These are phyloP conservation scores for Chrosomus eos DNA, from an alignment of 2,797 vertebrate species.

Conservation along the genomic window DNA sequence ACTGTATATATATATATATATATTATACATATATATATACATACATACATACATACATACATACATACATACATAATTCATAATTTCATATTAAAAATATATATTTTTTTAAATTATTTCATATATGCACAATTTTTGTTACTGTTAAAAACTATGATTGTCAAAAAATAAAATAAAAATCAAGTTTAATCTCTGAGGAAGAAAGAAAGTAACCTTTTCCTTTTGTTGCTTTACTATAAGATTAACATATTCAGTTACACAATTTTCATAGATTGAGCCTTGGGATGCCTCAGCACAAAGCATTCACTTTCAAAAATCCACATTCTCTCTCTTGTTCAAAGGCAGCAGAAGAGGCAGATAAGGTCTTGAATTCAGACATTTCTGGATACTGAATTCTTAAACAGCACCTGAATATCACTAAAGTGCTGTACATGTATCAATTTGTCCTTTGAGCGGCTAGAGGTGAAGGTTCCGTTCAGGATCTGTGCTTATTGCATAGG, in stretches of 20 bases:
- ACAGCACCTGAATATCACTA: neutral
- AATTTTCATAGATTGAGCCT: constrained; percentile 8
- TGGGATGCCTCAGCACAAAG: constrained; percentile 17
- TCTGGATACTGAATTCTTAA: constrained; percentile 20
- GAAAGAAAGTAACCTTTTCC: too few species aligned
- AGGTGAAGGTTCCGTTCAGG: constrained; percentile 8
- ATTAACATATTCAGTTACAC: neutral
- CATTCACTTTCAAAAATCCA: constrained; percentile 2
- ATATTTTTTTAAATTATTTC: too few species aligned
- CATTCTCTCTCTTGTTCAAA: neutral
- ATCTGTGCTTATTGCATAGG: constrained; percentile 3
- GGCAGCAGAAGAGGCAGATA: neutral
- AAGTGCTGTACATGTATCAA: constrained; percentile 2
- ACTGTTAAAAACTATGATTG: too few species aligned
- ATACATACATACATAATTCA: too few species aligned
- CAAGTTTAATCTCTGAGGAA: too few species aligned
- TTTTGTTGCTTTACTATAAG: too few species aligned
- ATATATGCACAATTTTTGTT: too few species aligned
- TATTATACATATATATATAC: too few species aligned
- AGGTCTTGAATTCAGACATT: constrained; percentile 19
- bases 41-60: too few species aligned
- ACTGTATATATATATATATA: too few species aligned
- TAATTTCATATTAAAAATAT: too few species aligned
- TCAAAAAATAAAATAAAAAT: too few species aligned
- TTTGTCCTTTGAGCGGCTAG: constrained; percentile 17